phyloP scores from a whole-genome alignment of 2,797 vertebrate genomes.

The Mormyrops boulengeri region DNA sequence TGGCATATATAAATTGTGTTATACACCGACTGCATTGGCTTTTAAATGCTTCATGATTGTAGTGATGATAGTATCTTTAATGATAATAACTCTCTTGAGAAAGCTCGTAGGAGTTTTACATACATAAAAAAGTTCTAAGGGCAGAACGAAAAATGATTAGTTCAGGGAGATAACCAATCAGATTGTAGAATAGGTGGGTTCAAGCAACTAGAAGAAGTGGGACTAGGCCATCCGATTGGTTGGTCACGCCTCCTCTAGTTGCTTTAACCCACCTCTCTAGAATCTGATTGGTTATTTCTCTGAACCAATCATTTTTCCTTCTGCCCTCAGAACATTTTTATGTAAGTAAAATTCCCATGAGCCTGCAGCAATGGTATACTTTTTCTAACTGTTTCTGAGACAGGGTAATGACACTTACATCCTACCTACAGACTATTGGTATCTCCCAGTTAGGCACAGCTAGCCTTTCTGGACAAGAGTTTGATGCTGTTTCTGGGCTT shows the following conservation, averaged over 20 bases:
- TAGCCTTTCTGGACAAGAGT: background rate
- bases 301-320: background rate
- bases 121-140: background rate
- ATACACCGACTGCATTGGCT: background rate
- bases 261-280: background rate
- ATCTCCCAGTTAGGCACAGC: background rate
- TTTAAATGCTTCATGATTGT: background rate
- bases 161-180: background rate
- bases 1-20: background rate
- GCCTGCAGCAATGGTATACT: background rate
- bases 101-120: background rate
- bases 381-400: background rate
- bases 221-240: background rate
- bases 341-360: background rate
- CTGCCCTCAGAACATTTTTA: background rate
- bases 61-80: background rate
- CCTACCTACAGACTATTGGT: background rate
- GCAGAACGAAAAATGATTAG: background rate
- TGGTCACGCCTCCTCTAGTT: background rate
- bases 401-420: background rate
- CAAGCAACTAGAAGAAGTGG: too few species aligned
- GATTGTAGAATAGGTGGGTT: too few species aligned
- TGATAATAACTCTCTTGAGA: background rate
- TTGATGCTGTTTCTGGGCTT: background rate
- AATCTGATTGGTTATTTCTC: background rate